Evolutionary conservation across 2,797 vertebrate genomes (phyloP), one percentile per base, ranked within the genome.

Genomic region (Notamacropus eugenii): DNA sequence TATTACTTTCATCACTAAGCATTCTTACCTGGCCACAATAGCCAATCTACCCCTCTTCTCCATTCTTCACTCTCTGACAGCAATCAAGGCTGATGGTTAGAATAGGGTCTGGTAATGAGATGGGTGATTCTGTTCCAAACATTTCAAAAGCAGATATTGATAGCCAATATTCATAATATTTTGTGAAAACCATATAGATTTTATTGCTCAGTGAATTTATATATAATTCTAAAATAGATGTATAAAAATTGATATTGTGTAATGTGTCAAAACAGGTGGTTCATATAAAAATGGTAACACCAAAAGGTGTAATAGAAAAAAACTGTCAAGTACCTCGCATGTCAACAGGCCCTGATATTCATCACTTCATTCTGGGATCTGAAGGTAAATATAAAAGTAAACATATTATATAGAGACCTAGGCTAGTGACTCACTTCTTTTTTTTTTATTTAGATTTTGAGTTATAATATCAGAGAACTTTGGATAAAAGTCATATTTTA

Each of bases 291-390:
- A 99, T 99, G 99, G 99, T 99, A 98, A 99, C 99, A 97, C 99
- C 99, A 95, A 99, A 98, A 98, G 99, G 99, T 93, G 98, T 99
- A 98, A 99, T 99, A 97, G 99, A 99, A 98, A 99, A 99, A 99
- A 99, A 99, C 98, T 99, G 99, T 98, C 99, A 99, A 98, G 99
- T 99, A 96, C 99, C 99, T 74, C 99, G 99, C 97, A 99, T 99
- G 99, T 99, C 99, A 98, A 99, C 99, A 0, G 99, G 99, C 96
- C 99, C 99, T 0, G 99, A 99, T 97, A 99, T 99, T 97, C 99
- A 99, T 99, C 99, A 99, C 99, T 99, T 99, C 99, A 99, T 99
- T 98, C 98, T 99, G 99, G 99, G 99, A 98, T 99, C 99, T 93
- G 99, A 99, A 99, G 99, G 99, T 99, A 99, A 95, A 97, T 98